Conservation (phyloP, 2,797 vertebrate species). For the Chelon auratus region DNA sequence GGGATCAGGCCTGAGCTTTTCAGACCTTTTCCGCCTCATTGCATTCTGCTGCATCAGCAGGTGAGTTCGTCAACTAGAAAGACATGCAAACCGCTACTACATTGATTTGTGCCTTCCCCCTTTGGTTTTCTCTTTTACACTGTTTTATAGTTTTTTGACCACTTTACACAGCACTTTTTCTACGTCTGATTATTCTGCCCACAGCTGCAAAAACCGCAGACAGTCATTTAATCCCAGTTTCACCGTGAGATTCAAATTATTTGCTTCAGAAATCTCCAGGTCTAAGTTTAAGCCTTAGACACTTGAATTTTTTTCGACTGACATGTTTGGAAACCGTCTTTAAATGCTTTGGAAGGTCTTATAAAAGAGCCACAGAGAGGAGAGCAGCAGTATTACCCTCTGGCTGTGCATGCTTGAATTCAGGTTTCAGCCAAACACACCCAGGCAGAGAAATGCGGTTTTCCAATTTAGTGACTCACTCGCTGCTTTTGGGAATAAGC, state of each 20-base stretch:
- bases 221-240: too few species aligned
- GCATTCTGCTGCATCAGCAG: conserved; percentile 98
- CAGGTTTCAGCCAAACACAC: too few species aligned
- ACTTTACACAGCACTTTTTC: too few species aligned
- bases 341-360: conserved; percentile 4
- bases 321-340: conserved; percentile 4
- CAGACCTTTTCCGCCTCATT: conserved; percentile 93
- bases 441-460: too few species aligned
- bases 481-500: not conserved
- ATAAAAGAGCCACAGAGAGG: conserved; percentile 7
- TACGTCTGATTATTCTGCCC: too few species aligned
- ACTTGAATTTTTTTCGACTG: not conserved
- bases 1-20: conserved; percentile 94
- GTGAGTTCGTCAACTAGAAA: conserved; percentile 79
- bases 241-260: too few species aligned
- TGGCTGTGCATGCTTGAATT: too few species aligned
- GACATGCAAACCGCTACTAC: not conserved
- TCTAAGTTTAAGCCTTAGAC: not conserved
- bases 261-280: too few species aligned
- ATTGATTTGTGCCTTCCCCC: too few species aligned
- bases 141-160: too few species aligned
- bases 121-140: too few species aligned
- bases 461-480: conserved; percentile 40
- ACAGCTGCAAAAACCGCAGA: too few species aligned
- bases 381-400: conserved; percentile 13